Percentiles rank a stretch among this genome's conserved stretches.
phyloP scores from a whole-genome alignment of 1,140 invertebrate genomes.

The Brachionus manjavacas region DNA sequence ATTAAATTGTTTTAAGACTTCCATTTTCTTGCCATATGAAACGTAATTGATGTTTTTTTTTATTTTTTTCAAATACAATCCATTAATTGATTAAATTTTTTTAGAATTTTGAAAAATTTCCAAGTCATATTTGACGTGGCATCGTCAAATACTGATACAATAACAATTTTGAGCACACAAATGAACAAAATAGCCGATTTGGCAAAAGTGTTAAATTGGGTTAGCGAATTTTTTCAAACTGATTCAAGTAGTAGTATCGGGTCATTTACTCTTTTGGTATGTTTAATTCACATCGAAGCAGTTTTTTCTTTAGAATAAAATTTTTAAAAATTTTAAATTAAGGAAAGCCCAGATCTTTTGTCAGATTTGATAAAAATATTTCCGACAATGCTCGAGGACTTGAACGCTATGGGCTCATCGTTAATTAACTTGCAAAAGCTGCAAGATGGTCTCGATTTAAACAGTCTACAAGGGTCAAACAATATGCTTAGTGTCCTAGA shows the following conservation, averaged over 20 bases:
- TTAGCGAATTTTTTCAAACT: conserved; percentile 27
- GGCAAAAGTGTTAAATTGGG: neutral
- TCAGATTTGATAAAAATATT: neutral
- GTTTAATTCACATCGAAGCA: neutral
- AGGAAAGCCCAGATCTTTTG: conserved; percentile 19
- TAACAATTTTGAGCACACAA: conserved; percentile 6
- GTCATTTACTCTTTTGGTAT: conserved; percentile 24
- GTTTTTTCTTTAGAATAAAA: neutral
- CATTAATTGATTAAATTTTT: neutral
- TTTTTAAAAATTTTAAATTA: neutral
- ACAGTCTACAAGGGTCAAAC: neutral
- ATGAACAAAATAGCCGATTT: conserved; percentile 1
- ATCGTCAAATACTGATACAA: neutral
- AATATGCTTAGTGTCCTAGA: conserved; percentile 25
- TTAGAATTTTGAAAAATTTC: conserved; percentile 11
- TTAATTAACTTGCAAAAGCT: conserved; percentile 7
- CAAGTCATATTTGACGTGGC: neutral
- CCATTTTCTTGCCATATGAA: conserved; percentile 17
- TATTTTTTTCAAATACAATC: neutral
- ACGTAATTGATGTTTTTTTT: neutral
- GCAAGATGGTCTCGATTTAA: neutral
- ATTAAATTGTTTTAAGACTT: conserved; percentile 29
- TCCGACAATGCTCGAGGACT: neutral
- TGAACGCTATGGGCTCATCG: neutral
- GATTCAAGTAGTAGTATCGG: conserved; percentile 38